These are phyloP conservation scores for Recurvirostra avosetta DNA, from an alignment of 2,113 vertebrate genomes.

Conservation along the genomic window DNA sequence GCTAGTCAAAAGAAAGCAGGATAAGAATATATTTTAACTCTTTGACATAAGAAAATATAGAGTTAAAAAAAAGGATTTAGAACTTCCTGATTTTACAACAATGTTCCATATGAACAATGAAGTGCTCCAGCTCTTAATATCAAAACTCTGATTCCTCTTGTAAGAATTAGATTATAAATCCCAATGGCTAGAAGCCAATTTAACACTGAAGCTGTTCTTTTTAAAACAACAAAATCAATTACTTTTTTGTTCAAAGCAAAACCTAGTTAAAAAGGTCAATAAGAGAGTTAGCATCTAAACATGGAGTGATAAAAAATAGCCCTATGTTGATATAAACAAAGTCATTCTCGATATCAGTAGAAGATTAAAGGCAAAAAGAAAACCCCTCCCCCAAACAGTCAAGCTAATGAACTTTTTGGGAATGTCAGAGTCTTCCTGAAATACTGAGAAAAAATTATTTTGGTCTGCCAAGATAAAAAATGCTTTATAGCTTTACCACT, in stretches of 20 bases:
- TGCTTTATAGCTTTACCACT: background rate
- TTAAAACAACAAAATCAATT: background rate
- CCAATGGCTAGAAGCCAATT: background rate
- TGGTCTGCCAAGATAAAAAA: constrained; percentile 31
- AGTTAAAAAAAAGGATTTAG: background rate
- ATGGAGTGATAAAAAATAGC: background rate
- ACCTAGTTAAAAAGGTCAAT: background rate
- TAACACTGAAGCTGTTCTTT: background rate
- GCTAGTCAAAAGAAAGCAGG: background rate
- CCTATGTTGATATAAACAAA: background rate
- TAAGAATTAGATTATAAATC: constrained; percentile 21
- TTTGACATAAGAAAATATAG: background rate
- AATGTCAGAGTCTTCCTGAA: constrained; percentile 27
- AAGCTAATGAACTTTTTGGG: constrained; percentile 1
- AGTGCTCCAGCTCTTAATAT: background rate
- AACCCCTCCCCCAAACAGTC: background rate
- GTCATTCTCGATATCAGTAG: background rate
- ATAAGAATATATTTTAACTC: background rate
- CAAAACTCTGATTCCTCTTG: background rate
- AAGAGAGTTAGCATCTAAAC: background rate
- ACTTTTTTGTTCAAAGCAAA: background rate
- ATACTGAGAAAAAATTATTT: constrained; percentile 1
- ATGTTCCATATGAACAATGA: background rate
- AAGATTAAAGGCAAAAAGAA: constrained; percentile 16
- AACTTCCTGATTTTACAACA: background rate